These are phyloP conservation scores for Melikaiella ostensackeni DNA, from an alignment of 2,888 invertebrate genomes.

Conservation along the genomic window DNA sequence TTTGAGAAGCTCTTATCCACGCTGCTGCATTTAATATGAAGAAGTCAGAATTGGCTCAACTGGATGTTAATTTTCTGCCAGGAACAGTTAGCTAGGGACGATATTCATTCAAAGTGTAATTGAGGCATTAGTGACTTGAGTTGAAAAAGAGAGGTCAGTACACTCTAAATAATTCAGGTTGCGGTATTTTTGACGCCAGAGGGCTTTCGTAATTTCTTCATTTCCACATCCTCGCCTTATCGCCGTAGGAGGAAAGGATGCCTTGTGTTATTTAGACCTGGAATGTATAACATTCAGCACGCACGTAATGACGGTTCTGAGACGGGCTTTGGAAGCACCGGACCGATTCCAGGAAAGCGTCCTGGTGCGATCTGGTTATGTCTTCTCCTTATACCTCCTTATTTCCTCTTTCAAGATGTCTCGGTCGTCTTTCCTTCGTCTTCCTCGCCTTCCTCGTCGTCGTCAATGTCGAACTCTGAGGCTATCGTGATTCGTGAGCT, in stretches of 20 bases:
- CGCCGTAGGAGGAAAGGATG: constrained; percentile 16
- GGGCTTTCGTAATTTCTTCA: constrained; percentile 37
- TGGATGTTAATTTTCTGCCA: constrained; percentile 16
- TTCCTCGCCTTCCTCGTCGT: constrained; percentile 16
- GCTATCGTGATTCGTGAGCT: constrained; percentile 51
- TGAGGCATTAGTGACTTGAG: constrained; percentile 17
- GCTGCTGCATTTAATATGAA: neutral
- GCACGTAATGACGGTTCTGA: constrained; percentile 15
- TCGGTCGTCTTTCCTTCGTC: constrained; percentile 2
- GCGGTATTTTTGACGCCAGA: constrained; percentile 33
- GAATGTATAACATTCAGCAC: neutral
- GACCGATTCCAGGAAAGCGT: constrained; percentile 5
- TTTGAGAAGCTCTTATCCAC: no score
- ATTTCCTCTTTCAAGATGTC: neutral
- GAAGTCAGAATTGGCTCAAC: constrained; percentile 7
- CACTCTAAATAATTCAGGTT: constrained; percentile 35
- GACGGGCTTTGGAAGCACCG: neutral
- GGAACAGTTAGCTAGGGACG: neutral
- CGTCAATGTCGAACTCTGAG: constrained; percentile 38
- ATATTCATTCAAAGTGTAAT: constrained; percentile 7
- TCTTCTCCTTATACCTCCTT: neutral
- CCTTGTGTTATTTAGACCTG: constrained; percentile 24
- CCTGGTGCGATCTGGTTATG: neutral
- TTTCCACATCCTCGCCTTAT: constrained; percentile 29
- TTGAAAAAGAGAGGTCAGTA: constrained; percentile 27